A percentile compares a stretch with the other conserved stretches of the same genome.
Evolutionary conservation across 2,797 vertebrate genomes (phyloP).

Genomic region (Premnoplex brunnescens): DNA sequence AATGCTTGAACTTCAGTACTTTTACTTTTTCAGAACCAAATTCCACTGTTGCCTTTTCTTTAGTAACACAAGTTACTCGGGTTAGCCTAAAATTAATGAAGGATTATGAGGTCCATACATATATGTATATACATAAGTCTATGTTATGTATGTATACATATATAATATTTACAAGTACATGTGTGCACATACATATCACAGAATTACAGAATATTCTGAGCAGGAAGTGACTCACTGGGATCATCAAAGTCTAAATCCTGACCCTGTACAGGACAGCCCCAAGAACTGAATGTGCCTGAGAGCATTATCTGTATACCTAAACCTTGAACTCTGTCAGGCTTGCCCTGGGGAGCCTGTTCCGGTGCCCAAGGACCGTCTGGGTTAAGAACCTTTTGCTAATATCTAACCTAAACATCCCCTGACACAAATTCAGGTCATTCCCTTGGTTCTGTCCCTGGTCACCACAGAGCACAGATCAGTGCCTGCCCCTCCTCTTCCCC

Average conservation of each 20-base stretch:
- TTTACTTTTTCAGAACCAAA: not conserved
- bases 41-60: not conserved
- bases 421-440: not conserved
- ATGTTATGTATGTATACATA: too few species aligned
- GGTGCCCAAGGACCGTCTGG: not conserved
- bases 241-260: not conserved
- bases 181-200: not conserved
- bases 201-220: not conserved
- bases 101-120: not conserved
- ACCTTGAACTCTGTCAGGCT: not conserved
- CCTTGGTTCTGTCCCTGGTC: not conserved
- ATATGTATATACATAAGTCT: not conserved
- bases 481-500: not conserved
- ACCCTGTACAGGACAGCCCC: not conserved
- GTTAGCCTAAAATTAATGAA: not conserved
- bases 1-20: not conserved
- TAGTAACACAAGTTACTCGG: not conserved
- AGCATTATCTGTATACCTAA: not conserved
- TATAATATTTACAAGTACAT: not conserved
- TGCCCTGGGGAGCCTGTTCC: not conserved
- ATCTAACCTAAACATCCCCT: not conserved
- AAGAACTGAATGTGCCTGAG: not conserved
- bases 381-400: not conserved
- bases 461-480: not conserved
- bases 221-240: not conserved